Evolutionary conservation across 2,888 invertebrate species (phyloP), one percentile per base, ranked within the genome.

Genomic region (Cephus nigrinus): DNA sequence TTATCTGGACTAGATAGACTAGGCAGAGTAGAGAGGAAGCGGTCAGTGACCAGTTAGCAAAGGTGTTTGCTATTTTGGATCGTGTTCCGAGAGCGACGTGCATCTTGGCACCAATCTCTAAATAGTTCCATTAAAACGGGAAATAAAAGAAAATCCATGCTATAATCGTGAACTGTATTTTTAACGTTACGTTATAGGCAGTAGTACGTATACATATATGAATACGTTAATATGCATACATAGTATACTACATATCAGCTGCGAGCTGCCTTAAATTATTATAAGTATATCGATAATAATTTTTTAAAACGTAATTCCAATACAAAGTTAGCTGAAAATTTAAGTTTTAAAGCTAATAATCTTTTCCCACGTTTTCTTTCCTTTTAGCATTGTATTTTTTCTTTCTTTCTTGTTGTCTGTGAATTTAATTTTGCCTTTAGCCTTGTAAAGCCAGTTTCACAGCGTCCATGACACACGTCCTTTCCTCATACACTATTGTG

Each of bases 21-120:
- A 55, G 23, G 55, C 15, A 55, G 23, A 55, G 9, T 9, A 55
- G 55, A 55, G 15, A 23, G 23, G 55, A 55, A 23, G 9, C 71
- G 71, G 71, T 71, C 71, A 71, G 32, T 71, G 71, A 71, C 71
- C 71, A 71, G 71, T 33, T 31, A 33, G 31, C 32, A 55, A 55
- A 55, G 31, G 32, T 32, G 69, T 71, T 71, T 33, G 71, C 71
- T 71, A 71, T 71, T 71, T 71, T 71, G 32, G 71, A 32, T 71
- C 32, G 31, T 33, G 31, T 32, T 71, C 32, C 71, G 31, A 71
- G 31, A 71, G 71, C 71, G 32, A 71, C 71, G 15, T 71, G 71
- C 71, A 71, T 71, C 71, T 71, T 71, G 71, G 71, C 71, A 71
- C 71, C 71, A 71, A 71, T 71, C 32, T 71, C 71, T 31, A 71